Conservation (phyloP, 1,140 invertebrate genomes). For the Sogatella furcifera region DNA sequence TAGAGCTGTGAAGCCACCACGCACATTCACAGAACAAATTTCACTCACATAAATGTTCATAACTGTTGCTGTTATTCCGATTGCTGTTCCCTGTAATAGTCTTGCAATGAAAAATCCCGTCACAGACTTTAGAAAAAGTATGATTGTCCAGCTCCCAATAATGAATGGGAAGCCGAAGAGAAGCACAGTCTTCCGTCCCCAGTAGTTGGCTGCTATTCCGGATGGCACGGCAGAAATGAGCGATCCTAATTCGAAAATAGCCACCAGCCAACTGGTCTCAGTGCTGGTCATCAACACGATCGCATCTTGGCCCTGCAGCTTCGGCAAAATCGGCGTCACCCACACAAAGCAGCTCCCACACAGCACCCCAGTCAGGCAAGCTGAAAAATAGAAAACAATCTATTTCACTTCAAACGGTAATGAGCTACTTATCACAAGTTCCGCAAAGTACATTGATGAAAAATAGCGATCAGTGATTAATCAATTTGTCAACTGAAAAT, state of each 20-base stretch:
- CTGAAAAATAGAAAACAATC: constrained; percentile 23
- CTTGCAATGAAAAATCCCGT: constrained; percentile 14
- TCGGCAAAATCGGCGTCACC: constrained; percentile 46
- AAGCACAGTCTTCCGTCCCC: constrained; percentile 17
- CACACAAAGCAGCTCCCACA: constrained; percentile 36
- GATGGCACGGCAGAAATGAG: constrained; percentile 31
- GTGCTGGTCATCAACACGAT: constrained; percentile 40
- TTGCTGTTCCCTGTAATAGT: constrained; percentile 35
- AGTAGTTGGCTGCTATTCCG: constrained; percentile 20
- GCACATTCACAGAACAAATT: constrained; percentile 40
- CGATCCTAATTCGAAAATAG: constrained; percentile 39
- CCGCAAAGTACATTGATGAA: too few relatives aligned
- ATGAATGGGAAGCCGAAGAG: background rate
- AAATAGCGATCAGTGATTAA: too few relatives aligned
- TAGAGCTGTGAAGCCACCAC: constrained; percentile 48
- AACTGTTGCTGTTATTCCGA: constrained; percentile 64
- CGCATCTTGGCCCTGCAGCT: constrained; percentile 34
- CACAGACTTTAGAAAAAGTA: background rate
- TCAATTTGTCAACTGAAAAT: too few relatives aligned
- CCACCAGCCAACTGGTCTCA: constrained; percentile 52
- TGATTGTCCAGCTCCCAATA: background rate
- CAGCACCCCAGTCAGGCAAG: constrained; percentile 29
- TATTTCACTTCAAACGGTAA: too few relatives aligned
- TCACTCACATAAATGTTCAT: constrained; percentile 79
- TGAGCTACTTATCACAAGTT: too few relatives aligned